These are phyloP conservation scores for Drosophila koepferae DNA, from an alignment of 2,888 invertebrate species.

Conservation along the genomic window DNA sequence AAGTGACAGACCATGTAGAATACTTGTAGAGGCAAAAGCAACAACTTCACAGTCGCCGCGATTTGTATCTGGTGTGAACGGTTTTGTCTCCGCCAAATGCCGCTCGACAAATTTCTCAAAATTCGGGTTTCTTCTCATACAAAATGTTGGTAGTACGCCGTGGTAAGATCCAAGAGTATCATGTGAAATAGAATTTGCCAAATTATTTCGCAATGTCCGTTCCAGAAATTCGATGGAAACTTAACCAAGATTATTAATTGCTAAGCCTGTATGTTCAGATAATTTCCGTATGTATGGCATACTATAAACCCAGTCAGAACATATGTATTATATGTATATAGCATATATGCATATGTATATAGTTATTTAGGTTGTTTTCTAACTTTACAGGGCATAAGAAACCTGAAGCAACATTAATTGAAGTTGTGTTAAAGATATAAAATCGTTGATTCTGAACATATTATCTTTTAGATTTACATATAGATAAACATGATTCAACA, in stretches of 20 bases:
- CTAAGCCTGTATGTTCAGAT: neutral
- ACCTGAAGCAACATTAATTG: neutral
- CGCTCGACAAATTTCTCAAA: constrained; percentile 36
- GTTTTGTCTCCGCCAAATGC: constrained; percentile 32
- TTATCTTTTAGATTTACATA: neutral
- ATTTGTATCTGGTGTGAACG: constrained; percentile 71
- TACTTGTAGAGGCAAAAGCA: constrained; percentile 51
- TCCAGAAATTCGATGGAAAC: neutral
- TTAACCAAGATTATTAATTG: neutral
- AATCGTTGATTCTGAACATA: too few relatives aligned
- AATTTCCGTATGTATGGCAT: neutral
- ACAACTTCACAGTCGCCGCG: constrained; percentile 33
- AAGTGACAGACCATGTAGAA: constrained; percentile 75
- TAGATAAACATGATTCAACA: too few relatives aligned
- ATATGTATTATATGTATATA: too few relatives aligned
- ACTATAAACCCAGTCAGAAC: neutral
- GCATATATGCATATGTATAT: neutral
- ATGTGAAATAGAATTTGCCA: neutral
- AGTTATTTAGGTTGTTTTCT: neutral
- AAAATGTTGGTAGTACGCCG: neutral
- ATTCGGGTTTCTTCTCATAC: constrained; percentile 24
- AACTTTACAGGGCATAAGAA: neutral
- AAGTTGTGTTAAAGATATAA: too few relatives aligned
- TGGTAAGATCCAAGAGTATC: neutral
- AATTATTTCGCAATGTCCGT: constrained; percentile 1